Evolutionary conservation across 2,888 invertebrate genomes (phyloP).

Genomic region (Ceriagrion tenellum): DNA sequence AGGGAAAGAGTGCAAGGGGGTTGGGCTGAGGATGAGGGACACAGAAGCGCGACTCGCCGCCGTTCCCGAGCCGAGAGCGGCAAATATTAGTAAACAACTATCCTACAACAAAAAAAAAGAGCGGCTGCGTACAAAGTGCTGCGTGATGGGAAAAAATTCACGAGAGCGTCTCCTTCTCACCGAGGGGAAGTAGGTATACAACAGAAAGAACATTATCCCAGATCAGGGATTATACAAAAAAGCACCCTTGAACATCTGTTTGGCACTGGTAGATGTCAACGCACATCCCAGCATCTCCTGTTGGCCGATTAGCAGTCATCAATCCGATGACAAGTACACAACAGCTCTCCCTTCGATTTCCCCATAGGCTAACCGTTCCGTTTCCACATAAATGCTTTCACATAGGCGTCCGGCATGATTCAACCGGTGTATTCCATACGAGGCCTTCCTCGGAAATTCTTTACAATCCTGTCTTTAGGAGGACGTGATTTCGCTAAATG

Average conservation of each 20-base stretch:
- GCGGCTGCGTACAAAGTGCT: not conserved
- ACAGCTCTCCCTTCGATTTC: too few species aligned
- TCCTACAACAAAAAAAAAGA: not conserved
- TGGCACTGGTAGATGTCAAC: too few species aligned
- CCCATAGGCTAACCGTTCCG: too few species aligned
- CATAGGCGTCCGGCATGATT: too few species aligned
- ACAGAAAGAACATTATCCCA: not conserved
- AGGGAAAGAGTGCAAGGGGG: not conserved
- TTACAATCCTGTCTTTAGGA: too few species aligned
- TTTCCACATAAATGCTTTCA: too few species aligned
- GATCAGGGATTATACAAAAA: slow-evolving; percentile 5
- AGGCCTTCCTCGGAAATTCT: too few species aligned
- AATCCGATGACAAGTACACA: too few species aligned
- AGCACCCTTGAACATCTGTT: not conserved
- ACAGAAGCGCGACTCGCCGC: not conserved
- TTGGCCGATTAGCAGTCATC: too few species aligned
- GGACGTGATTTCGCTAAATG: too few species aligned
- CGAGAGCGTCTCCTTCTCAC: not conserved
- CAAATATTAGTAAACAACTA: slow-evolving; percentile 19
- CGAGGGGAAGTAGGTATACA: not conserved
- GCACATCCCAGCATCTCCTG: too few species aligned
- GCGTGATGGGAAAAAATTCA: not conserved
- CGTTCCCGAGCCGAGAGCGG: not conserved
- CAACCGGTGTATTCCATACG: too few species aligned
- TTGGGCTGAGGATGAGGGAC: not conserved